phyloP scores from a whole-genome alignment of 2,888 invertebrate genomes.

The Spodoptera littoralis region DNA sequence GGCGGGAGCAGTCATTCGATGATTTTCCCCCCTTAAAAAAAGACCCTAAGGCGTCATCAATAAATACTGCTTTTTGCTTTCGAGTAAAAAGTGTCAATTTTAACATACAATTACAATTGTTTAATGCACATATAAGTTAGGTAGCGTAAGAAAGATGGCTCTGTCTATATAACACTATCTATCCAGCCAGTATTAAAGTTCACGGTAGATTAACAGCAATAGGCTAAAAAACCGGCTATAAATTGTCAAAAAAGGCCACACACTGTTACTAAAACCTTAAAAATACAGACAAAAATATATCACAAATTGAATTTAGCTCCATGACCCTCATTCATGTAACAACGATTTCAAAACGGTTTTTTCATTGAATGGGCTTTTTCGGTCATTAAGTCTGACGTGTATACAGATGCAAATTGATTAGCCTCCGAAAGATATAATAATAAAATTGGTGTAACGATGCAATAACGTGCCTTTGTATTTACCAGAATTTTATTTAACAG shows the following conservation, averaged over 20 bases:
- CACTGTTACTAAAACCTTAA: conserved; percentile 10
- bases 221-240: too few species aligned
- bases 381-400: conserved; percentile 51
- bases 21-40: too few species aligned
- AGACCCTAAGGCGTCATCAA: too few species aligned
- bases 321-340: conserved; percentile 51
- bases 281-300: conserved; percentile 41
- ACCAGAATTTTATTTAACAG: conserved; percentile 20
- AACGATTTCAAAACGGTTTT: conserved; percentile 51
- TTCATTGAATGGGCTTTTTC: conserved; percentile 50
- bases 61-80: too few species aligned
- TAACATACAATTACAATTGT: too few species aligned
- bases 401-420: conserved; percentile 54
- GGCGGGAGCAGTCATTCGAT: too few species aligned
- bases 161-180: too few species aligned
- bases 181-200: too few species aligned
- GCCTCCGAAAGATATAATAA: conserved; percentile 54
- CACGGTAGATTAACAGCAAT: too few species aligned
- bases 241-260: conserved; percentile 8
- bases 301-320: conserved; percentile 53
- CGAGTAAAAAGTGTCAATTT: too few species aligned
- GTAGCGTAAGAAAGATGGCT: too few species aligned
- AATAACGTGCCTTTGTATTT: conserved; percentile 45
- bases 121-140: too few species aligned
- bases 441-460: conserved; percentile 53